Base-by-base conservation (phyloP, 2,888 invertebrate genomes). In the Gibbula magus region DNA sequence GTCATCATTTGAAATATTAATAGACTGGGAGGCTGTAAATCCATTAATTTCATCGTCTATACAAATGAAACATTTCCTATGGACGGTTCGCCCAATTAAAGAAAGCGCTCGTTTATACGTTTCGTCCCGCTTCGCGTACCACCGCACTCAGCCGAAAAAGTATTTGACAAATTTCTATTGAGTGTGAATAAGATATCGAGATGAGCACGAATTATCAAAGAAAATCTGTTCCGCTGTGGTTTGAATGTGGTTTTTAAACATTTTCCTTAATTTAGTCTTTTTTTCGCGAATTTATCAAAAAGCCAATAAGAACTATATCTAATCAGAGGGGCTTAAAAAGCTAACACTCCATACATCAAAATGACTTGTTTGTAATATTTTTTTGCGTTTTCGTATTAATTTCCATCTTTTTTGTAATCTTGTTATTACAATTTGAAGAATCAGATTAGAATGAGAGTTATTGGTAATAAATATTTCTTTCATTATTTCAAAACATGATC, bases 1-100 rank as follows among this genome's bases (percentile, higher is more conserved):
- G 20, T 70, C 20, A 70, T 70, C 70, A 70, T 70, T 70, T 70
- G 70, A 32, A 70, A 70, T 70, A 70, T 70, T 70, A 70, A 70
- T 70, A 35, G 70, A 35, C 35, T 35, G 29, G 20, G 35, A 70
- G 32, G 35, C 20, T 35, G 35, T 70, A 70, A 70, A 20, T 70
- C 70, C 70, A 70, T 70, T 70, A 70, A 70, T 70, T 70, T 35
- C 35, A 35, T 70, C 35, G 39, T 35, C 70, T 70, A 70, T 70
- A 70, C 70, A 70, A 70, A 70, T 39, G 70, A 70, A 32, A 70
- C 32, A 70, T 35, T 29, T 56, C n/a, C 56, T 56, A 20, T 56
- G 56, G 56, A 22, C 70, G 8, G 35, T 39, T 70, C 70, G 70
- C 70, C 35, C 70, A 70, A 70, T 70, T 70, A 35, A 35, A 70